These are phyloP conservation scores for Ascaphus truei DNA, from an alignment of 2,113 vertebrate genomes.

Conservation along the genomic window DNA sequence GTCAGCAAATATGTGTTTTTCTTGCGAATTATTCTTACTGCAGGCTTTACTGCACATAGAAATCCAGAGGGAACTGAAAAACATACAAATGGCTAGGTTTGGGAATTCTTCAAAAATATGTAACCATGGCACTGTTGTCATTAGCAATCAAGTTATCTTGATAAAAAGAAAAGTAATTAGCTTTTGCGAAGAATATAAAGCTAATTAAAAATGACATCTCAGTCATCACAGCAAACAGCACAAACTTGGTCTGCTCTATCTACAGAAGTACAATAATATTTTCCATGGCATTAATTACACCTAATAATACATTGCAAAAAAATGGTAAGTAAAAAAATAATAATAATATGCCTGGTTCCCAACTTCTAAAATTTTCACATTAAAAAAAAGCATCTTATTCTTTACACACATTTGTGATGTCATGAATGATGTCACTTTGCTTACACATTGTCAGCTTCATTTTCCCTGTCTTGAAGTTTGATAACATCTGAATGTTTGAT, in stretches of 20 bases:
- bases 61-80: conserved; percentile 49
- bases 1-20: conserved; percentile 51
- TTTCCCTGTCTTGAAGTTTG: background rate
- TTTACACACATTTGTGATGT: background rate
- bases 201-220: conserved; percentile 74
- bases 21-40: conserved; percentile 42
- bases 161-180: conserved; percentile 72
- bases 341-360: background rate
- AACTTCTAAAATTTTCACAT: no score
- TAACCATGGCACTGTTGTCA: conserved; percentile 64
- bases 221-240: conserved; percentile 59
- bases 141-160: conserved; percentile 66
- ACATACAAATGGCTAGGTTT: conserved; percentile 42
- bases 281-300: background rate
- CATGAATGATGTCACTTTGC: background rate
- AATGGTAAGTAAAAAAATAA: background rate
- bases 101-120: conserved; percentile 58
- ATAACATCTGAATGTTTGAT: background rate
- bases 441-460: background rate
- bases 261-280: conserved; percentile 20
- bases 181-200: conserved; percentile 59
- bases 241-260: conserved; percentile 39
- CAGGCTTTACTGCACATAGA: conserved; percentile 50
- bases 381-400: no score
- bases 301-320: background rate